Percentiles rank a stretch among this genome's conserved stretches.
These are phyloP conservation scores for Euura lappo DNA, from an alignment of 1,140 invertebrate species.

Conservation along the genomic window DNA sequence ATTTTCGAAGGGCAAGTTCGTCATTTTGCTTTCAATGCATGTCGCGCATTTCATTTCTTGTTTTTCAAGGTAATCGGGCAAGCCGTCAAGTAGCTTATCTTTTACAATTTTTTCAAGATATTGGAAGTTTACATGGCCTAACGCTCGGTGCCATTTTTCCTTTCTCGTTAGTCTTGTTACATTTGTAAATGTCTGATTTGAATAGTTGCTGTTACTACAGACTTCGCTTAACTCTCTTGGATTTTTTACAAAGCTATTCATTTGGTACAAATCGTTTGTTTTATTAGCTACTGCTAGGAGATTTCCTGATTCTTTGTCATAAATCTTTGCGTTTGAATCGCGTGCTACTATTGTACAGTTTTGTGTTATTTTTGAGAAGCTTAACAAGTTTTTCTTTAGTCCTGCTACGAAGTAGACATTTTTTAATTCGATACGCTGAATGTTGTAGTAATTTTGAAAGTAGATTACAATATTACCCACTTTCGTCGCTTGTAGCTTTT, in stretches of 20 bases:
- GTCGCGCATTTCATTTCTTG: conserved; percentile 29
- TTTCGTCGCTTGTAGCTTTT: conserved; percentile 27
- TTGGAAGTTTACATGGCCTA: conserved; percentile 33
- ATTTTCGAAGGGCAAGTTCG: conserved; percentile 53
- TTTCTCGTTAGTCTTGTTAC: conserved; percentile 23
- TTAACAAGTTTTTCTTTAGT: conserved; percentile 21
- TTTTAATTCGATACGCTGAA: conserved; percentile 19
- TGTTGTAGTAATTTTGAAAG: conserved; percentile 22
- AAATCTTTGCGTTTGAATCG: conserved; percentile 24
- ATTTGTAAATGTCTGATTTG: conserved; percentile 8
- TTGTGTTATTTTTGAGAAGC: conserved; percentile 24
- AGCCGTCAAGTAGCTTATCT: conserved; percentile 21
- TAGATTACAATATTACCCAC: conserved; percentile 20
- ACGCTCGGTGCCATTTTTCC: conserved; percentile 31
- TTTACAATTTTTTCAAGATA: conserved; percentile 30
- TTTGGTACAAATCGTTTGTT: conserved; percentile 24
- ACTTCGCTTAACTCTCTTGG: background rate
- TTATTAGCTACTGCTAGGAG: conserved; percentile 22
- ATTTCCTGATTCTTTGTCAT: conserved; percentile 16
- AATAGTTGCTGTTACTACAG: background rate
- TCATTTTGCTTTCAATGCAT: conserved; percentile 33
- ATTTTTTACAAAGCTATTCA: conserved; percentile 21
- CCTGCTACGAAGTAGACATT: conserved; percentile 25
- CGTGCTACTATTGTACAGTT: conserved; percentile 20
- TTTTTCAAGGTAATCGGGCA: conserved; percentile 25